phyloP scores from a whole-genome alignment of 2,113 vertebrate species.

The Thamnaconus septentrionalis region DNA sequence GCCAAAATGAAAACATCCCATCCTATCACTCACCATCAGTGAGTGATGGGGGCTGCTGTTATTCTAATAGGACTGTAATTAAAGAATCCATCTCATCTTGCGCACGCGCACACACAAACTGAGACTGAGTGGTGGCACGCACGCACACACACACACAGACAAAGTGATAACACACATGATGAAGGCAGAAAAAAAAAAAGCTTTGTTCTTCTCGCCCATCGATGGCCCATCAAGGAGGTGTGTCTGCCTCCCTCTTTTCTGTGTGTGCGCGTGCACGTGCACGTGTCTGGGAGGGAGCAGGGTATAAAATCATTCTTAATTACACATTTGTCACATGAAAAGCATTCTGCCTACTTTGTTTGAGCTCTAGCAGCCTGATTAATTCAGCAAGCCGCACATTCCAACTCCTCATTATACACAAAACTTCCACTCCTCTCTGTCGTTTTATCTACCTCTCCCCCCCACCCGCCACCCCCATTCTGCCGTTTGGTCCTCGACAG shows the following conservation, averaged over 20 bases:
- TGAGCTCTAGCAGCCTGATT: constrained; percentile 71
- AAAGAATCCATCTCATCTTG: constrained; percentile 68
- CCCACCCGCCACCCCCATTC: constrained; percentile 36
- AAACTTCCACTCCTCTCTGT: constrained; percentile 65
- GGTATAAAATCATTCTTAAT: constrained; percentile 78
- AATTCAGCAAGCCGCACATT: constrained; percentile 70
- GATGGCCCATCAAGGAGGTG: constrained; percentile 54
- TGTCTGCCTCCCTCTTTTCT: constrained; percentile 14
- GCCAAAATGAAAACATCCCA: constrained; percentile 62
- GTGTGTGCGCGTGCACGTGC: background rate
- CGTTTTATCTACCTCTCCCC: constrained; percentile 61
- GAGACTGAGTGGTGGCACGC: constrained; percentile 14
- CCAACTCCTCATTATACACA: constrained; percentile 73
- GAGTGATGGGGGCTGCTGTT: constrained; percentile 52
- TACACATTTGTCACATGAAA: constrained; percentile 81
- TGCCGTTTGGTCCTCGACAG: constrained; percentile 62
- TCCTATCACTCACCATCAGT: constrained; percentile 56
- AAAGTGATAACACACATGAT: background rate
- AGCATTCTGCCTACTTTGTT: constrained; percentile 67
- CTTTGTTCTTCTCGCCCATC: constrained; percentile 67
- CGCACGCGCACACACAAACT: constrained; percentile 12
- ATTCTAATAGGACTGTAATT: constrained; percentile 69
- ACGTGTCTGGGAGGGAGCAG: background rate
- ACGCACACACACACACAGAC: constrained; percentile 30
- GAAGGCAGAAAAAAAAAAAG: constrained; percentile 33